Evolutionary conservation across 2,797 vertebrate genomes (phyloP).

Genomic region (Peromyscus attwateri): DNA sequence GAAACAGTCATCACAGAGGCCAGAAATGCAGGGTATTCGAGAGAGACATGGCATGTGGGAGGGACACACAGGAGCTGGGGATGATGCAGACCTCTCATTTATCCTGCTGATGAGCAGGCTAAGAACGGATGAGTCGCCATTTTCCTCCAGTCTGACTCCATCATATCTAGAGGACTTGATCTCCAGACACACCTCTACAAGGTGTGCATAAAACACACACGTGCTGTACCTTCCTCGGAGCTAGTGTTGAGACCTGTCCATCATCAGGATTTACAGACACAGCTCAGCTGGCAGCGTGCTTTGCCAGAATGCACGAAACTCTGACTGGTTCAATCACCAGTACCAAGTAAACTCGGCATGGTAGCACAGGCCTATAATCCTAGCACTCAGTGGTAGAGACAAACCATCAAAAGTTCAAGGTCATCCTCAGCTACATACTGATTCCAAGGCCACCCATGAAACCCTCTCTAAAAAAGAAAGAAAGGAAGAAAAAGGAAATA

Average conservation of each 20-base stretch:
- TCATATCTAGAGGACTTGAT: background rate
- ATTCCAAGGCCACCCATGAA: background rate
- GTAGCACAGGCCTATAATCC: background rate
- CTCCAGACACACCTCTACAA: background rate
- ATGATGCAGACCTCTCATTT: background rate
- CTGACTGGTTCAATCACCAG: background rate
- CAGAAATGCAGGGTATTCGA: background rate
- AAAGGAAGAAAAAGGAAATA: background rate
- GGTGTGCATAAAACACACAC: fast-evolving
- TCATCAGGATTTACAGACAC: background rate
- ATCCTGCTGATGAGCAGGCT: background rate
- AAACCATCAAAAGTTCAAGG: background rate
- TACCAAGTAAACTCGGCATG: background rate
- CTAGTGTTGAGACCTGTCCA: background rate
- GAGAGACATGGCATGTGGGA: background rate
- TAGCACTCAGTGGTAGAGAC: background rate
- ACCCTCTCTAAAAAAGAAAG: background rate
- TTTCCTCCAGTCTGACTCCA: background rate
- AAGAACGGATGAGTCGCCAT: background rate
- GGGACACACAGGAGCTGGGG: background rate
- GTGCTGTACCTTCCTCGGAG: background rate
- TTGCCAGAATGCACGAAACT: background rate
- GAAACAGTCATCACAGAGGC: background rate
- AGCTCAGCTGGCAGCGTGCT: background rate
- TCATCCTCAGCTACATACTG: background rate